Percentiles rank a stretch among this genome's conserved stretches.
phyloP scores from a whole-genome alignment of 2,888 invertebrate genomes.

The Junonia oenone region DNA sequence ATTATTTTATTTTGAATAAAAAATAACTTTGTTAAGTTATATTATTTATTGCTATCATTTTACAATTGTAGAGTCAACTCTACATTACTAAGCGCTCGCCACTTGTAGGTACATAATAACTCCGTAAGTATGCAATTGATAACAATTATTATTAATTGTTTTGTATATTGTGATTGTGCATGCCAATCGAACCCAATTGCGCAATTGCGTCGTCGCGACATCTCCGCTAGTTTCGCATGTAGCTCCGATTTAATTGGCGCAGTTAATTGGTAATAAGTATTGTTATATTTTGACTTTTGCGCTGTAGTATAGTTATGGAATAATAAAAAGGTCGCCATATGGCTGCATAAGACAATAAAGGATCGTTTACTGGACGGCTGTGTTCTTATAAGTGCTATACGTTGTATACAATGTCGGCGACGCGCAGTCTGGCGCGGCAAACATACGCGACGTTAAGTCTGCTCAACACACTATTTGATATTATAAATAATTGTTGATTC shows the following conservation, averaged over 20 bases:
- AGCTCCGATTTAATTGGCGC: background rate
- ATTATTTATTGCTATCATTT: background rate
- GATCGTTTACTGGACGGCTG: slow-evolving; percentile 18
- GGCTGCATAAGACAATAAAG: slow-evolving; percentile 19
- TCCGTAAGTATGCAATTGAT: slow-evolving; percentile 26
- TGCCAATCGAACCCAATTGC: slow-evolving; percentile 27
- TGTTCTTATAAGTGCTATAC: slow-evolving; percentile 18
- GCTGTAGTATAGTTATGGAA: background rate
- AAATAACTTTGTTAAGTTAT: background rate
- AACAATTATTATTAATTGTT: slow-evolving; percentile 28
- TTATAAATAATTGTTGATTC: background rate
- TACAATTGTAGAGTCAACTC: slow-evolving; percentile 6
- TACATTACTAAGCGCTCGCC: background rate
- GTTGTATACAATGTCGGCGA: slow-evolving; percentile 24
- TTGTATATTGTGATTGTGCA: slow-evolving; percentile 28
- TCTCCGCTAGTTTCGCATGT: slow-evolving; percentile 11
- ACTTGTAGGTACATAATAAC: slow-evolving; percentile 17
- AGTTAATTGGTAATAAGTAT: background rate
- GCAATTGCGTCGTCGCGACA: slow-evolving; percentile 24
- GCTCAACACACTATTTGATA: slow-evolving; percentile 24
- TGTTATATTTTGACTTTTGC: background rate
- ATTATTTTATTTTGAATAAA: no score
- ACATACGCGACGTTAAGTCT: slow-evolving; percentile 31
- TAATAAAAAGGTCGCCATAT: slow-evolving; percentile 12
- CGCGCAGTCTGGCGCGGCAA: slow-evolving; percentile 34